phyloP scores from a whole-genome alignment of 2,888 invertebrate species.

The Netelia fuscicornis region DNA sequence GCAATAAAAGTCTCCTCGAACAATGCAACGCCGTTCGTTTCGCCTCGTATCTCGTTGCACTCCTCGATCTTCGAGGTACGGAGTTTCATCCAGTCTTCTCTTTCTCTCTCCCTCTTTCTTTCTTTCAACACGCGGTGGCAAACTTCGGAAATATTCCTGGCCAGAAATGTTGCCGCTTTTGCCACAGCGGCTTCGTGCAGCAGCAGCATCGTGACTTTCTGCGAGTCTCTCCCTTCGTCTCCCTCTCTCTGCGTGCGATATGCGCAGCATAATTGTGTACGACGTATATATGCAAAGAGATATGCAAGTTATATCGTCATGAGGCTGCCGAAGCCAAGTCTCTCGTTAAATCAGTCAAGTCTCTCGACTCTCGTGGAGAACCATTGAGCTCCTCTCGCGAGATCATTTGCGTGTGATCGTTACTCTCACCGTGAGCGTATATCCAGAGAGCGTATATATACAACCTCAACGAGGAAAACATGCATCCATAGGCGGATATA shows the following conservation, averaged over 20 bases:
- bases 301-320: constrained; percentile 12
- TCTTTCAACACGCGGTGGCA: constrained; percentile 2
- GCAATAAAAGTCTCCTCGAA: constrained; percentile 55
- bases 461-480: constrained; percentile 34
- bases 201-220: constrained; percentile 42
- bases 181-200: neutral
- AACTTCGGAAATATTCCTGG: neutral
- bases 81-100: neutral
- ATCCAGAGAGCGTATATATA: constrained; percentile 19
- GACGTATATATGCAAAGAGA: neutral
- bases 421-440: constrained; percentile 51
- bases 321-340: constrained; percentile 42
- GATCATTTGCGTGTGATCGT: constrained; percentile 74
- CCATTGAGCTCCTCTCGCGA: constrained; percentile 23
- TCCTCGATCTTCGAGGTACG: constrained; percentile 40
- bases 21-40: constrained; percentile 54
- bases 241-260: constrained; percentile 48
- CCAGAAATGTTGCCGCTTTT: neutral
- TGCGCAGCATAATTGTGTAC: constrained; percentile 44
- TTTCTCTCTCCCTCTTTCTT: neutral
- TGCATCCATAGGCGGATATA: constrained; percentile 49
- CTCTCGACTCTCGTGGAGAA: constrained; percentile 8
- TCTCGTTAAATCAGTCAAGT: constrained; percentile 37
- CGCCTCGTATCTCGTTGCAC: constrained; percentile 45
- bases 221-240: neutral